phyloP scores from a whole-genome alignment of 2,888 invertebrate species.

The Keiferia lycopersicella region DNA sequence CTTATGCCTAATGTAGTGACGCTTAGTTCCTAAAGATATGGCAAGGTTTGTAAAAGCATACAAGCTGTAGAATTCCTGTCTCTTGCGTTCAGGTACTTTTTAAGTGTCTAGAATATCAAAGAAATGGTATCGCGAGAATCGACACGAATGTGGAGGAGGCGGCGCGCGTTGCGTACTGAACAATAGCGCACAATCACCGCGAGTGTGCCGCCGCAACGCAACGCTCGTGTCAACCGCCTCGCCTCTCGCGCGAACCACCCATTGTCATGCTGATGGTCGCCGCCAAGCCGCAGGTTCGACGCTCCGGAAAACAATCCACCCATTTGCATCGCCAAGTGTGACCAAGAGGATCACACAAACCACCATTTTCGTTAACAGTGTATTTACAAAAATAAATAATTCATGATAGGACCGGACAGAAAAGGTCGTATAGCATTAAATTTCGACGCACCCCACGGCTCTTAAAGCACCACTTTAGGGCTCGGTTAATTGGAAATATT shows the following conservation, averaged over 20 bases:
- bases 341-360: conserved; percentile 40
- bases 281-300: conserved; percentile 59
- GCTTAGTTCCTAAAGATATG: too few relatives aligned
- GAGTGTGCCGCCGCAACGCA: conserved; percentile 60
- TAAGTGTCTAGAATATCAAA: neutral
- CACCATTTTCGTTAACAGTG: conserved; percentile 42
- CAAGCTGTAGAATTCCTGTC: too few relatives aligned
- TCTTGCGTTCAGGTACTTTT: too few relatives aligned
- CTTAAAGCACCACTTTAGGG: conserved; percentile 62
- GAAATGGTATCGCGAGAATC: neutral
- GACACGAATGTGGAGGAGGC: conserved; percentile 44
- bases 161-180: conserved; percentile 47
- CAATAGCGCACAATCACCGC: conserved; percentile 73
- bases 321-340: conserved; percentile 64
- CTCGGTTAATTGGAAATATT: conserved; percentile 73
- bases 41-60: too few relatives aligned
- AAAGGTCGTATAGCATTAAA: conserved; percentile 57
- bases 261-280: conserved; percentile 74
- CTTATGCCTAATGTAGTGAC: too few relatives aligned
- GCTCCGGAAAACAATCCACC: conserved; percentile 58
- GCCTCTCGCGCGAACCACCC: conserved; percentile 58
- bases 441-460: conserved; percentile 62
- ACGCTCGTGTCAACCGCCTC: conserved; percentile 69
- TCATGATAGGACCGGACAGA: conserved; percentile 56
- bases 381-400: conserved; percentile 64